Evolutionary conservation across 2,797 vertebrate genomes (phyloP).

Genomic region (Aeoliscus strigatus): DNA sequence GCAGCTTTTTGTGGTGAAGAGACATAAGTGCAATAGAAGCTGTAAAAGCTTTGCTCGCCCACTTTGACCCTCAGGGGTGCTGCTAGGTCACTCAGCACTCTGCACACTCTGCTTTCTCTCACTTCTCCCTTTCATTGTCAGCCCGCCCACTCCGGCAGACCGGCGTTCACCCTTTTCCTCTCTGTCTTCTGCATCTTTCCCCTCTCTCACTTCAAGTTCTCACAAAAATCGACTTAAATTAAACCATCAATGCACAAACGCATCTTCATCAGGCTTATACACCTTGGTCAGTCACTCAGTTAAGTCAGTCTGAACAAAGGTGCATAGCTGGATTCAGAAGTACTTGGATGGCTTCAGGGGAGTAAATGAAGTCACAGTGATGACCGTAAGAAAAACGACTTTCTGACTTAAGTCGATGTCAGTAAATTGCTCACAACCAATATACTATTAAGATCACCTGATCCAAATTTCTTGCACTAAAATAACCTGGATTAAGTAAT

Average conservation of each 20-base stretch:
- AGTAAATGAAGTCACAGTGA: no score
- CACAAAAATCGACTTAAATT: no score
- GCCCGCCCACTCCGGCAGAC: slow-evolving; percentile 1
- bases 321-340: slow-evolving; percentile 26
- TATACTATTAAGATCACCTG: no score
- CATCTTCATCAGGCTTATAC: slow-evolving; percentile 39
- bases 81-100: slow-evolving; percentile 31
- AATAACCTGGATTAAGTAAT: no score
- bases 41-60: slow-evolving; percentile 20
- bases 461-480: no score
- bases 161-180: not conserved
- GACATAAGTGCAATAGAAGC: slow-evolving; percentile 36
- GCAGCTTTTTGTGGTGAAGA: slow-evolving; percentile 5
- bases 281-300: slow-evolving; percentile 21
- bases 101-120: slow-evolving; percentile 5
- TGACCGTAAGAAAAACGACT: no score
- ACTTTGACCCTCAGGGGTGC: slow-evolving; percentile 20
- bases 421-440: no score
- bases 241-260: slow-evolving; percentile 7
- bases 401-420: slow-evolving; percentile 4
- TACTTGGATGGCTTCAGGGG: slow-evolving; percentile 2
- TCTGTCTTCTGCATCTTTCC: not conserved
- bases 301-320: slow-evolving; percentile 9
- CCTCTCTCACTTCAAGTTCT: not conserved
- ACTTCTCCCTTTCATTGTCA: slow-evolving; percentile 6